Evolutionary conservation across 2,888 invertebrate species (phyloP), one percentile per base, ranked within the genome.

Genomic region (Morinoia aosen): DNA sequence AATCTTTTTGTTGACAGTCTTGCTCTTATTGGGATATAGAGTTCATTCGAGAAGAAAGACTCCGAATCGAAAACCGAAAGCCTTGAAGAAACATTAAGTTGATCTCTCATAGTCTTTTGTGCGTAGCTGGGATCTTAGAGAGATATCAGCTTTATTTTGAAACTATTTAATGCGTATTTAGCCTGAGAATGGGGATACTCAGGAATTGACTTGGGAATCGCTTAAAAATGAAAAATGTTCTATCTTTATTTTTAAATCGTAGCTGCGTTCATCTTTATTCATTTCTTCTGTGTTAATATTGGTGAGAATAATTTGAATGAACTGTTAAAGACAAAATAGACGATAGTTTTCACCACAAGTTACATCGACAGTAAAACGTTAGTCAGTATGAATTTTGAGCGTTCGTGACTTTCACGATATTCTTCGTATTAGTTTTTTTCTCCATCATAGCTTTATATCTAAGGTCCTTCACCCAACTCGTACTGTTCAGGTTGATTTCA

Each of bases 1-100:
- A 90, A 90, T 90, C 90, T 90, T 90, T 90, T 90, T 90, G 90
- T 90, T 90, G 90, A 90, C 90, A 90, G 90, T 90, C 90, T 39
- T 40, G 90, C 90, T 90, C 40, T 48, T 90, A 90, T 90, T 48
- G 90, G 90, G 90, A 90, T 48, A 48, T 48, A 48, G 90, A 90
- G 90, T 39, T 90, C 90, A 90, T 90, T 48, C 90, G 48, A 39
- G 90, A 90, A 48, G 90, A 90, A 90, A 90, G 40, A 90, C 90
- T 90, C 90, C 40, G 33, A 90, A 90, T 90, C 39, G 90, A 90
- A 90, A 90, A 40, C 39, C 11, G 90, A 40, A 90, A 39, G 90
- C 40, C 90, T 48, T 33, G 76, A 76, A 76, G 76, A 76, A 76
- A 90, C 90, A 90, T 40, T 90, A 90, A 90, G 48, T 33, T 76